Conservation (phyloP, 1,140 invertebrate genomes). For the Adoxophyes honmai region DNA sequence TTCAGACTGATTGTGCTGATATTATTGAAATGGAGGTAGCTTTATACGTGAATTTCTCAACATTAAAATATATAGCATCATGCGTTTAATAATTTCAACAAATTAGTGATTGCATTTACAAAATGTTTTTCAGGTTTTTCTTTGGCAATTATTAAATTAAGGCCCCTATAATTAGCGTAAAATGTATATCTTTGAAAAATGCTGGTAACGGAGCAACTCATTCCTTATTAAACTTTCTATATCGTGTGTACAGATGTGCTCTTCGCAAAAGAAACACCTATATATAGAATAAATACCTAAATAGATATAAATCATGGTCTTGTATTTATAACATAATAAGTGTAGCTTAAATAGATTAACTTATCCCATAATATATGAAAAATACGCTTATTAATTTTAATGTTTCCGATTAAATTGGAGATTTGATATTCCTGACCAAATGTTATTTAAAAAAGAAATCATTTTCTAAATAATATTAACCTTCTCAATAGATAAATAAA, state of each 20-base stretch:
- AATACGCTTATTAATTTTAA: slow-evolving; percentile 77
- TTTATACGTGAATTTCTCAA: too few species aligned
- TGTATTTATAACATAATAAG: slow-evolving; percentile 27
- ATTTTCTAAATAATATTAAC: slow-evolving; percentile 44
- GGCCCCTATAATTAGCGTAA: slow-evolving; percentile 22
- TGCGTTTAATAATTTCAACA: too few species aligned
- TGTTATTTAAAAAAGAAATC: slow-evolving; percentile 54
- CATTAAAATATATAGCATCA: too few species aligned
- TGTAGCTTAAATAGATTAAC: slow-evolving; percentile 43
- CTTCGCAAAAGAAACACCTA: slow-evolving; percentile 31
- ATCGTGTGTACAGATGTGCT: slow-evolving; percentile 34
- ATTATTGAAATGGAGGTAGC: not conserved
- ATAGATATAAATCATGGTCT: slow-evolving; percentile 16
- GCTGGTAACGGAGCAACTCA: slow-evolving; percentile 64
- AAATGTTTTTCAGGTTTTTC: not conserved
- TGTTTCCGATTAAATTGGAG: slow-evolving; percentile 70
- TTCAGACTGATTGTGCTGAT: not conserved
- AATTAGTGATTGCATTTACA: slow-evolving; percentile 12
- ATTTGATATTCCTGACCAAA: slow-evolving; percentile 73
- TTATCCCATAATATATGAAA: slow-evolving; percentile 58
- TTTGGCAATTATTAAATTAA: not conserved
- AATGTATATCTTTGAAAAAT: slow-evolving; percentile 48
- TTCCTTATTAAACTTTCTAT: slow-evolving; percentile 31
- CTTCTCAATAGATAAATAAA: slow-evolving; percentile 45
- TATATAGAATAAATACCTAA: slow-evolving; percentile 24